These are phyloP conservation scores for Euspilapteryx auroguttella DNA, from an alignment of 2,888 invertebrate genomes.

Conservation along the genomic window DNA sequence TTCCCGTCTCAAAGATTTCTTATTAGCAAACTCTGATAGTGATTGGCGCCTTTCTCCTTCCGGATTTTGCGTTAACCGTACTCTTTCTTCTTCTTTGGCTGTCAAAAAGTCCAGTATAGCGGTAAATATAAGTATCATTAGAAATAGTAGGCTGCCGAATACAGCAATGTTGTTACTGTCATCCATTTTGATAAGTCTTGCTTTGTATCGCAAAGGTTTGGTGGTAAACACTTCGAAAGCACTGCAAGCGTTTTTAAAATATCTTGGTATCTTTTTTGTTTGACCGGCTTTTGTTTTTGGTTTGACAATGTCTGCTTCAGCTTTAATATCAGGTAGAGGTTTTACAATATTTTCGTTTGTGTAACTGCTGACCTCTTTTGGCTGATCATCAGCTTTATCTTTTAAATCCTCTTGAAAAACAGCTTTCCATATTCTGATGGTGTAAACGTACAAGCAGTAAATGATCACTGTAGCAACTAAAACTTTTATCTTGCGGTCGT, in stretches of 20 bases:
- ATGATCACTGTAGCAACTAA: slow-evolving; percentile 32
- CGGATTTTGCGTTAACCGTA: slow-evolving; percentile 29
- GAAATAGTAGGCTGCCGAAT: slow-evolving; percentile 38
- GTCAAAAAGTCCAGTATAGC: slow-evolving; percentile 40
- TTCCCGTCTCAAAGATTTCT: slow-evolving; percentile 32
- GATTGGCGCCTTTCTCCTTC: slow-evolving; percentile 41
- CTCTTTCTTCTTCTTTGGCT: slow-evolving; percentile 43
- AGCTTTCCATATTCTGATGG: slow-evolving; percentile 35
- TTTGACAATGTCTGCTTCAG: too few relatives aligned
- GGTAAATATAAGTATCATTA: slow-evolving; percentile 28
- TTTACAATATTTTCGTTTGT: too few relatives aligned
- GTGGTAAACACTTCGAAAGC: slow-evolving; percentile 34
- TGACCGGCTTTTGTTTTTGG: too few relatives aligned
- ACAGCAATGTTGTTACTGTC: slow-evolving; percentile 28
- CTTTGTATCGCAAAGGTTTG: too few relatives aligned
- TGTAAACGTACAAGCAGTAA: slow-evolving; percentile 38
- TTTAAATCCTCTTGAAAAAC: slow-evolving; percentile 13
- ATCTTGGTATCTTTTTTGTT: slow-evolving; percentile 27
- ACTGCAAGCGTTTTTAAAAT: slow-evolving; percentile 33
- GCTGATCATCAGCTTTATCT: slow-evolving; percentile 2
- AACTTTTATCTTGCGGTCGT: slow-evolving; percentile 38
- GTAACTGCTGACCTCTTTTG: too few relatives aligned
- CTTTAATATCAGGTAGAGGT: too few relatives aligned
- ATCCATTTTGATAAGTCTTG: too few relatives aligned
- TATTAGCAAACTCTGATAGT: slow-evolving; percentile 46